phyloP scores from a whole-genome alignment of 2,888 invertebrate genomes.

The Eumerus sabulonum region DNA sequence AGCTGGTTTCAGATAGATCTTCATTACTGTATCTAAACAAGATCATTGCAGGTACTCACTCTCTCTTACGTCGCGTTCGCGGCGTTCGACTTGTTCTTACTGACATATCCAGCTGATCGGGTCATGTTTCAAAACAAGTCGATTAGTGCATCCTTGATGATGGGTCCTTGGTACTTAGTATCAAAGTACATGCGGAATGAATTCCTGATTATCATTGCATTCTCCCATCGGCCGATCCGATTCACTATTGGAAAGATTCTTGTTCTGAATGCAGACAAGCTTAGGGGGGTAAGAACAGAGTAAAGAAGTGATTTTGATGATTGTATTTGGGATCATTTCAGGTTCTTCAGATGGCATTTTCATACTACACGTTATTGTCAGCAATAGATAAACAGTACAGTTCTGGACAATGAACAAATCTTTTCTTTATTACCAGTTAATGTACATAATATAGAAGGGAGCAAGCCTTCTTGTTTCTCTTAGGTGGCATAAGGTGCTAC shows the following conservation, averaged over 20 bases:
- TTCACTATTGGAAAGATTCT: slow-evolving; percentile 67
- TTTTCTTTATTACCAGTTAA: too few relatives aligned
- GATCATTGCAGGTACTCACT: not conserved
- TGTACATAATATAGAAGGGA: too few relatives aligned
- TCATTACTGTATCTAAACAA: too few relatives aligned
- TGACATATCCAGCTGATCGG: slow-evolving; percentile 37
- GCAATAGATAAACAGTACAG: too few relatives aligned
- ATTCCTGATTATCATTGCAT: slow-evolving; percentile 54
- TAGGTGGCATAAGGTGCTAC: too few relatives aligned
- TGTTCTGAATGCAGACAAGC: slow-evolving; percentile 50
- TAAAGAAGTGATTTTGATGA: not conserved
- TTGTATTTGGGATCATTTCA: not conserved
- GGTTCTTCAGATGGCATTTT: slow-evolving; percentile 28
- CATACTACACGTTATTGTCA: slow-evolving; percentile 45
- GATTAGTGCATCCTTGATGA: slow-evolving; percentile 55
- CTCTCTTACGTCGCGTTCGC: not conserved
- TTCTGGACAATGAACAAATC: too few relatives aligned
- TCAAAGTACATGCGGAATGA: slow-evolving; percentile 55
- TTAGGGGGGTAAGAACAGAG: slow-evolving; percentile 31
- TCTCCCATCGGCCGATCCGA: slow-evolving; percentile 40
- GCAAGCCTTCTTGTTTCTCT: too few relatives aligned
- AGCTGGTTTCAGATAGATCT: not conserved
- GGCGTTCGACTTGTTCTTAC: slow-evolving; percentile 31
- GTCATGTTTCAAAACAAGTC: slow-evolving; percentile 34
- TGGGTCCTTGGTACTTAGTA: slow-evolving; percentile 64